Conservation (phyloP, 2,888 invertebrate genomes). For the Agrenia bidenticulata region DNA sequence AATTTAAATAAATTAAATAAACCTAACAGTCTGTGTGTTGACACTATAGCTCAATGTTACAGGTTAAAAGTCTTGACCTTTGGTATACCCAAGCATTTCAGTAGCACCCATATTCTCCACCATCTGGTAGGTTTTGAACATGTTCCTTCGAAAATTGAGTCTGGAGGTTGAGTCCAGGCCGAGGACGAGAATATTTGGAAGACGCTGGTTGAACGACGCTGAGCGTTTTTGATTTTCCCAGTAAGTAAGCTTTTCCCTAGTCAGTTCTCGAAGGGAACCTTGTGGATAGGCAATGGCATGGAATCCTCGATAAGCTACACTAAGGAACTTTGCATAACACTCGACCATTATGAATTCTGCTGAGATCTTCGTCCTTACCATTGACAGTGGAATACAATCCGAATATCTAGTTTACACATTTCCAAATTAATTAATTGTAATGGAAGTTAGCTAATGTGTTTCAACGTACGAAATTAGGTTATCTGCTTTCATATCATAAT, state of each 20-base stretch:
- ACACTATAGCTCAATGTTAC: no score
- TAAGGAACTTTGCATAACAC: background rate
- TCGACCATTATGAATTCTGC: slow-evolving; percentile 10
- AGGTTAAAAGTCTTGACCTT: background rate
- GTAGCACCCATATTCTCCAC: background rate
- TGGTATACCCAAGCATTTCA: slow-evolving; percentile 12
- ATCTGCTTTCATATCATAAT: slow-evolving; percentile 2
- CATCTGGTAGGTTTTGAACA: slow-evolving; percentile 8
- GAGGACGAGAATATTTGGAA: slow-evolving; percentile 4
- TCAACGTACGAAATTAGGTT: slow-evolving; percentile 2
- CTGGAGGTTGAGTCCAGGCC: slow-evolving; percentile 16
- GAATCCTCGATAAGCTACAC: slow-evolving; percentile 6
- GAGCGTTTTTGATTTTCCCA: no score
- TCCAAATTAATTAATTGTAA: no score
- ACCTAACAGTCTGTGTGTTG: no score
- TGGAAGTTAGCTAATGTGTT: no score
- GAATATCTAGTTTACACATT: slow-evolving; percentile 8
- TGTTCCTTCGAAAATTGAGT: slow-evolving; percentile 17
- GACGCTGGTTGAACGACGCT: no score
- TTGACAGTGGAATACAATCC: background rate
- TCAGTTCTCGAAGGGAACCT: background rate
- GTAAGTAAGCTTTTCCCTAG: background rate
- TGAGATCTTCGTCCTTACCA: background rate
- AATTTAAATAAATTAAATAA: no score
- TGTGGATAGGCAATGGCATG: slow-evolving; percentile 3